Evolutionary conservation across 1,140 invertebrate species (phyloP), one percentile per base, ranked within the genome.

Genomic region (Drosophila arizonae): DNA sequence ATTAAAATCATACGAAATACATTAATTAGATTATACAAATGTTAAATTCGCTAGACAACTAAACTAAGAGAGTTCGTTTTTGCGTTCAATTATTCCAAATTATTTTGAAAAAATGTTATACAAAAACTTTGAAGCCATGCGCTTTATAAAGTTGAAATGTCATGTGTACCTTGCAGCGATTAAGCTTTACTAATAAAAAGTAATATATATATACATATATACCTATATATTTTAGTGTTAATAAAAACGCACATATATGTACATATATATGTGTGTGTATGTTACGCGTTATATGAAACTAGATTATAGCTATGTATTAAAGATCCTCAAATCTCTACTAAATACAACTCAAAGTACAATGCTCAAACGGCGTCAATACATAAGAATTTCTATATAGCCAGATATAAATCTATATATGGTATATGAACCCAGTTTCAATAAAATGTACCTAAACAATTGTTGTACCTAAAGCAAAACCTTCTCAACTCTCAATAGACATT

Each of bases 51-150:
- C 1, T 33, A 33, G 33, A 33, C 6, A 51, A 28, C 6, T 54
- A 56, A 52, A 52, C 39, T 56, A 66, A 56, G 21, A 36, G n/a
- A 72, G 48, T 77, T 72, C 70, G 73, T 78, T 87, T 60, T 86
- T 67, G 21, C 26, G 51, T 70, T 72, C 33, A 72, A 73, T 43
- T 76, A 78, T 73, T 65, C 41, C 46, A 24, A 45, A 67, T 81
- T 87, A 62, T 86, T 86, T 86, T 79, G 48, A 21, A 81, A 87
- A 87, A 77, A 71, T 86, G 79, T 86, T 87, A 73, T 52, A 30
- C 70, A 30, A 43, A 68, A 74, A 79, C 81, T 87, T 76, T 52
- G 82, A 62, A 70, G 72, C 30, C 72, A n/a, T 15, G 56, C 28
- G 46, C 36, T 41, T 68, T 45, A 48, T 28, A 62, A 73, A 81